Conservation (phyloP, 1,140 invertebrate genomes). For the Lineus longissimus region DNA sequence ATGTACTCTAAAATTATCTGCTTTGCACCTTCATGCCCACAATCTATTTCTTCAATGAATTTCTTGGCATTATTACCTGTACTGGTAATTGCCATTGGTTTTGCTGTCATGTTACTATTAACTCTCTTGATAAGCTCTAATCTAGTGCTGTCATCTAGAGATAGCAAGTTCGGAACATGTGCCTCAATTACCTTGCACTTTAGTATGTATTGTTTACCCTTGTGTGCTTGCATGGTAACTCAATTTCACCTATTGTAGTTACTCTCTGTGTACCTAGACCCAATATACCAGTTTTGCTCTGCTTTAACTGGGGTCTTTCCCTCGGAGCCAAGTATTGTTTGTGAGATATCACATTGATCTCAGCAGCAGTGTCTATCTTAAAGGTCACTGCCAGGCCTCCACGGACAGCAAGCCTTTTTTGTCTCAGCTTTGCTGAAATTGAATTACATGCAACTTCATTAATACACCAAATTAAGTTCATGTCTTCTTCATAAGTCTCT, state of each 20-base stretch:
- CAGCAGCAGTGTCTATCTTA: conserved; percentile 2
- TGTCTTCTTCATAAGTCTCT: no score
- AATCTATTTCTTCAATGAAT: no score
- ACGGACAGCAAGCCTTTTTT: neutral
- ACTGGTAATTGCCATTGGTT: no score
- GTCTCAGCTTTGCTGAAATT: neutral
- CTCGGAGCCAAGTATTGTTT: neutral
- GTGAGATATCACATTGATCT: neutral
- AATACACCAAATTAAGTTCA: no score
- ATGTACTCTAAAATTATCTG: neutral
- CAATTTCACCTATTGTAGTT: neutral
- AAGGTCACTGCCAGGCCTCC: neutral
- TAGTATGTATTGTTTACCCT: neutral
- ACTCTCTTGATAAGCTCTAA: neutral
- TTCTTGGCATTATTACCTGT: no score
- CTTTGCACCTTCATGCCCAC: no score
- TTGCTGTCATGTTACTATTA: no score
- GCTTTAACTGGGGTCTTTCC: neutral
- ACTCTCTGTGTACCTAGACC: neutral
- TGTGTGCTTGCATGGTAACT: neutral
- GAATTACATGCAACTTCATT: no score
- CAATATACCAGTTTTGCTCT: neutral
- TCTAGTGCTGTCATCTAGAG: neutral
- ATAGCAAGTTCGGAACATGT: neutral
- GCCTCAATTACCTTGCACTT: neutral